Conservation (phyloP, 2,797 vertebrate species). For the Clarias laeviceps region DNA sequence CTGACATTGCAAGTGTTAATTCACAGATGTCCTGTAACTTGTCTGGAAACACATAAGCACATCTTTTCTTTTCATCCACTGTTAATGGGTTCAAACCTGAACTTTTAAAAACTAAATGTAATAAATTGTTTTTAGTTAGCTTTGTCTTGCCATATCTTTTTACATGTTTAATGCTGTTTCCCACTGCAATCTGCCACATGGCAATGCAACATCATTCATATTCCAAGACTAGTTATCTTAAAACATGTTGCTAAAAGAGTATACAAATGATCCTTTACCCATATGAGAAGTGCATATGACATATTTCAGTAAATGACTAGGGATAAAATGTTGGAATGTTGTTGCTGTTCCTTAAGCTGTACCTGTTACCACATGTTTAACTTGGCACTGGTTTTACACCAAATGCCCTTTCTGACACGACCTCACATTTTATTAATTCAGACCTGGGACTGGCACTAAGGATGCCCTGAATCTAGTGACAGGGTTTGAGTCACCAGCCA, state of each 20-base stretch:
- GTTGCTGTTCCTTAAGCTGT: too few relatives aligned
- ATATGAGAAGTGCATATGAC: not conserved
- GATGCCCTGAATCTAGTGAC: too few relatives aligned
- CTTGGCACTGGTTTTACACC: too few relatives aligned
- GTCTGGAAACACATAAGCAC: not conserved
- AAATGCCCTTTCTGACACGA: too few relatives aligned
- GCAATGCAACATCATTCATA: not conserved
- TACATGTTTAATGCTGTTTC: not conserved
- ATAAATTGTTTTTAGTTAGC: not conserved
- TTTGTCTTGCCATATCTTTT: not conserved
- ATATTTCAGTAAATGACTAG: not conserved
- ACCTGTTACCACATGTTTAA: too few relatives aligned
- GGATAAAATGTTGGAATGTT: not conserved
- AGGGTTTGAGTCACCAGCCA: too few relatives aligned
- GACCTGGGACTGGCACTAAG: too few relatives aligned
- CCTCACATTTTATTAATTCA: too few relatives aligned
- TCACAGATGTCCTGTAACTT: not conserved
- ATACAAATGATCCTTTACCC: not conserved
- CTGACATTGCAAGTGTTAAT: not conserved
- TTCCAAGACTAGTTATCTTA: not conserved
- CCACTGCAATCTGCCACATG: not conserved
- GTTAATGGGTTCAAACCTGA: not conserved
- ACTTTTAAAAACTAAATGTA: not conserved
- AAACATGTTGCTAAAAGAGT: not conserved
- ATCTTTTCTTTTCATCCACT: not conserved